Evolutionary conservation across 1,140 invertebrate species (phyloP).

Genomic region (Drosophila melanica): DNA sequence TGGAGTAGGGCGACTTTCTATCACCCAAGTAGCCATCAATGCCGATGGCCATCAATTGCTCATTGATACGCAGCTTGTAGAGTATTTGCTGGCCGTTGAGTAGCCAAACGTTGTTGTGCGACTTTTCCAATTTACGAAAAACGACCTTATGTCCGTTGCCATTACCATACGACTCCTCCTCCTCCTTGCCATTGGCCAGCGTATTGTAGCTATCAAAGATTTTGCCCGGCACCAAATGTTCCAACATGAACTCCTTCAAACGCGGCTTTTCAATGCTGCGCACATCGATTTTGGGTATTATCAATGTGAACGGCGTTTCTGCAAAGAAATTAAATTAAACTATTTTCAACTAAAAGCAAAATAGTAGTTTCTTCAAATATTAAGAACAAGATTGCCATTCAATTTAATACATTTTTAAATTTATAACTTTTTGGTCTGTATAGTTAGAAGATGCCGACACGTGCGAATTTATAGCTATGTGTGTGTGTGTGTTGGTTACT

Average conservation of each 20-base stretch:
- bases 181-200: conserved; percentile 77
- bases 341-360: background rate
- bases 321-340: conserved; percentile 62
- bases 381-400: too few species aligned
- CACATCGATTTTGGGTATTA: conserved; percentile 86
- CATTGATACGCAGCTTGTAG: conserved; percentile 80
- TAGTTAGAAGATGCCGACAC: conserved; percentile 1
- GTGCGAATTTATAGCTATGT: conserved; percentile 7
- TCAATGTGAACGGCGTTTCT: conserved; percentile 87
- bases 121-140: conserved; percentile 84
- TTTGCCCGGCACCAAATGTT: conserved; percentile 86
- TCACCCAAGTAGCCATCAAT: conserved; percentile 84
- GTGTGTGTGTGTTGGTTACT: background rate
- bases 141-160: conserved; percentile 84
- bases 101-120: conserved; percentile 85
- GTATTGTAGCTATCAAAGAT: conserved; percentile 85
- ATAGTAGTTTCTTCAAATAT: background rate
- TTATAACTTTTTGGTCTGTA: background rate
- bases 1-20: conserved; percentile 81
- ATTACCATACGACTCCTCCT: conserved; percentile 80
- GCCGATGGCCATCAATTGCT: conserved; percentile 79
- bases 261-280: conserved; percentile 84
- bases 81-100: conserved; percentile 83
- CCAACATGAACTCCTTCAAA: conserved; percentile 85
- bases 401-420: background rate